phyloP scores from a whole-genome alignment of 2,888 invertebrate species.

The Lochmaea capreae region DNA sequence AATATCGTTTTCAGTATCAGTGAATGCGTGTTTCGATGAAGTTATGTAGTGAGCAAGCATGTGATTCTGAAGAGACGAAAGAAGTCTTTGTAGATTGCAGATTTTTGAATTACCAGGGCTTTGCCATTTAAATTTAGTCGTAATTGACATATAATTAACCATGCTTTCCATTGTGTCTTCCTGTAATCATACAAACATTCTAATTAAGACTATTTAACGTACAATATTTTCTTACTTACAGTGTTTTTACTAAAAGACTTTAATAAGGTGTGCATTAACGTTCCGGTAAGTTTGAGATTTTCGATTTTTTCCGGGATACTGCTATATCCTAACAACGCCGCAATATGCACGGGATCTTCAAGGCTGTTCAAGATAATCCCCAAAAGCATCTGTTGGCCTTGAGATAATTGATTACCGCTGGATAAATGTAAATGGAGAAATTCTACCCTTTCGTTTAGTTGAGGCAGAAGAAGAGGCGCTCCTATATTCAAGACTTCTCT shows the following conservation, averaged over 20 bases:
- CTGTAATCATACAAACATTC: conserved; percentile 41
- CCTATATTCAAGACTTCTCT: conserved; percentile 71
- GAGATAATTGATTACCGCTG: conserved; percentile 67
- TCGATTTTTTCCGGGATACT: conserved; percentile 55
- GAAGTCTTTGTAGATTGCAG: conserved; percentile 67
- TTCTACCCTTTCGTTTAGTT: conserved; percentile 70
- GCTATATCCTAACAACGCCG: conserved; percentile 69
- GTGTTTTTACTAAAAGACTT: conserved; percentile 68
- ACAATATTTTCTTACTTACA: conserved; percentile 59
- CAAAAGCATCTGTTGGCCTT: conserved; percentile 72
- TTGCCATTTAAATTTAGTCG: conserved; percentile 57
- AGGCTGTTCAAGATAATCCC: conserved; percentile 72
- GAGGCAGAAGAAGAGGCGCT: conserved; percentile 71
- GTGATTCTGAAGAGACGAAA: conserved; percentile 72
- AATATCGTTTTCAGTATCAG: conserved; percentile 46
- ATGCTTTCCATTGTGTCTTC: conserved; percentile 59
- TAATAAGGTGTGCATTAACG: conserved; percentile 67
- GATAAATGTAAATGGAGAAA: conserved; percentile 70
- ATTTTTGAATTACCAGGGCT: conserved; percentile 57
- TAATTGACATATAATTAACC: conserved; percentile 54
- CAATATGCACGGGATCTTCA: conserved; percentile 71
- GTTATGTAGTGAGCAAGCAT: conserved; percentile 68
- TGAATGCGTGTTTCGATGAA: conserved; percentile 32
- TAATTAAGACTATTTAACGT: not conserved
- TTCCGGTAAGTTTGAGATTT: conserved; percentile 63